Evolutionary conservation across 2,888 invertebrate genomes (phyloP), one percentile per base, ranked within the genome.

Genomic region (Odontocolon sp.): DNA sequence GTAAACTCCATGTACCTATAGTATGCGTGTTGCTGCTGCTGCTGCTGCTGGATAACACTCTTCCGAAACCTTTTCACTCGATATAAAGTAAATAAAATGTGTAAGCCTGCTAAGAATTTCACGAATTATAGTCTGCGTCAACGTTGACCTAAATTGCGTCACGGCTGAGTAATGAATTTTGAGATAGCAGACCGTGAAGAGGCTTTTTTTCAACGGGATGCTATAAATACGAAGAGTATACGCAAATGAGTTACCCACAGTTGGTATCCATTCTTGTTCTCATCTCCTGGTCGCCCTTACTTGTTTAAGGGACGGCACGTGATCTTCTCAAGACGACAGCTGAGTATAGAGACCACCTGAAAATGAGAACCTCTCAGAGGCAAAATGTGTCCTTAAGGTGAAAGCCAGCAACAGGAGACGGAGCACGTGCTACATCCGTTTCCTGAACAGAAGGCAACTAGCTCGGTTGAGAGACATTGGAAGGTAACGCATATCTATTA

Each of bases 381-480:
- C 14, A 33, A 31, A 52, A 31, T 36, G 23, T 18, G 26, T 36
- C 36, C 54, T 47, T 31, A 3, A 31, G 36, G 57, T 52, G 36
- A 45, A 52, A 57, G 57, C 64, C 52, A 66, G 21, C 11, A 38
- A 57, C 8, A 47, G 26, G 56, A 64, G 40, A 18, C 16, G 21
- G 11, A 47, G 61, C 74, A 75, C 80, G 79, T 79, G 77, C 64
- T 72, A 75, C 80, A 78, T 77, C 71, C 76, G 76, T 76, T 71
- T 76, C 66, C 66, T 42, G 52, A 50, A 71, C 54, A 57, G 57
- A 54, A 59, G 67, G 5, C 23, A 14, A 31, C 50, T 31, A 16
- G 33, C 9, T 54, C n/a, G n/a, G 50, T n/a, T n/a, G 50, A 11
- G 50, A 9, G 52, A 42, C 14, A 14, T 42, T 31, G 57, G 28